Evolutionary conservation across 2,797 vertebrate genomes (phyloP).

Genomic region (Oryzias sinensis): DNA sequence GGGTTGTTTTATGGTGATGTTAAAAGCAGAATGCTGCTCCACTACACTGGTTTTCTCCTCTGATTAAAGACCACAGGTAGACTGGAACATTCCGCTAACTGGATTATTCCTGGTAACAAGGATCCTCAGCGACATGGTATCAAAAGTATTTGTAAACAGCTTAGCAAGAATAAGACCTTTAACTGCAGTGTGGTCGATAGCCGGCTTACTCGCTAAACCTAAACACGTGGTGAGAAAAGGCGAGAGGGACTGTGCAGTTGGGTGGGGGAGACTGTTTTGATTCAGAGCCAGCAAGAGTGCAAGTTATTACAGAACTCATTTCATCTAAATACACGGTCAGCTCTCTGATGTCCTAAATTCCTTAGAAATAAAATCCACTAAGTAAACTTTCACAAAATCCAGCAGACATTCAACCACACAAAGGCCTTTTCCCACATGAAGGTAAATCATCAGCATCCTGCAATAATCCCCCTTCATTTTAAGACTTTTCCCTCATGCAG

Average conservation of each 20-base stretch:
- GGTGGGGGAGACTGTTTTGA: slow-evolving; percentile 33
- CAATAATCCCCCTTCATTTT: not conserved
- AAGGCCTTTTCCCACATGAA: slow-evolving; percentile 12
- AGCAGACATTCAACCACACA: slow-evolving; percentile 23
- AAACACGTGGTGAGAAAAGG: slow-evolving; percentile 50
- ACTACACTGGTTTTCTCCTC: slow-evolving; percentile 33
- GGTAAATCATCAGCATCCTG: slow-evolving; percentile 7
- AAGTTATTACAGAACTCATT: slow-evolving; percentile 44
- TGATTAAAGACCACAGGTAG: slow-evolving; percentile 58
- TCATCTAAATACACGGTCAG: slow-evolving; percentile 46
- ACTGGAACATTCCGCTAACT: slow-evolving; percentile 50
- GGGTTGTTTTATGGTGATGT: not conserved
- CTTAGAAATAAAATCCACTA: slow-evolving; percentile 41
- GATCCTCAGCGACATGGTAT: slow-evolving; percentile 44
- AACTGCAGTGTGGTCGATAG: slow-evolving; percentile 52
- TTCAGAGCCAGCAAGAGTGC: slow-evolving; percentile 30
- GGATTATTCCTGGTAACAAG: slow-evolving; percentile 61
- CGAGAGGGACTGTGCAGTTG: slow-evolving; percentile 42
- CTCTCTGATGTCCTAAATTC: slow-evolving; percentile 61
- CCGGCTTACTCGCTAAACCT: slow-evolving; percentile 48
- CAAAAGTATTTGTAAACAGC: slow-evolving; percentile 64
- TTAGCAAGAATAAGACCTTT: slow-evolving; percentile 65
- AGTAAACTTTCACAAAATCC: slow-evolving; percentile 28
- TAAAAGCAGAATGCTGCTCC: slow-evolving; percentile 16
- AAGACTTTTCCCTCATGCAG: too few relatives aligned